phyloP scores from a whole-genome alignment of 1,140 invertebrate genomes.

The Chionoecetes opilio region DNA sequence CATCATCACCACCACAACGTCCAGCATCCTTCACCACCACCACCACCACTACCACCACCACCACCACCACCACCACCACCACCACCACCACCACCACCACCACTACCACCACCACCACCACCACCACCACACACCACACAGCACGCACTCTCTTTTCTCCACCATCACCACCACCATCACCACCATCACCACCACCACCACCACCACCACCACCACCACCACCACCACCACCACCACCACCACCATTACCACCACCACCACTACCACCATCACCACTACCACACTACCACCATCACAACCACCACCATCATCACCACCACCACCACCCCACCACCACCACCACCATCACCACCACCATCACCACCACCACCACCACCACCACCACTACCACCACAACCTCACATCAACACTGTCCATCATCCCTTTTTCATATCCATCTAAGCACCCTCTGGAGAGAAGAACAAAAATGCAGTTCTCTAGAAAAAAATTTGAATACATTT shows the following conservation, averaged over 20 bases:
- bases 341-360: not conserved
- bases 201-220: not conserved
- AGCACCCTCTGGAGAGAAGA: not conserved
- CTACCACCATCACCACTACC: not conserved
- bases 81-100: not conserved
- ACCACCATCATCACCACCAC: no score
- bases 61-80: not conserved
- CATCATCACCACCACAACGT: no score
- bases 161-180: not conserved
- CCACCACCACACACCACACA: not conserved
- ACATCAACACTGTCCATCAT: not conserved
- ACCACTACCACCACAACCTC: not conserved
- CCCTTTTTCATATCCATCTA: not conserved
- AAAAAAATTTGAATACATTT: not conserved
- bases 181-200: not conserved
- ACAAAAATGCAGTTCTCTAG: not conserved
- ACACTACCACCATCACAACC: not conserved
- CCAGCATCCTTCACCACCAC: not conserved
- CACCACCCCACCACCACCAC: not conserved
- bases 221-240: conserved; percentile 4
- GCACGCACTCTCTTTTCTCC: not conserved
- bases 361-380: not conserved
- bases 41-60: not conserved
- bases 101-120: not conserved
- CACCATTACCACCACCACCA: not conserved